Base-by-base conservation (phyloP, 2,113 vertebrate genomes). In the Riparia riparia region DNA sequence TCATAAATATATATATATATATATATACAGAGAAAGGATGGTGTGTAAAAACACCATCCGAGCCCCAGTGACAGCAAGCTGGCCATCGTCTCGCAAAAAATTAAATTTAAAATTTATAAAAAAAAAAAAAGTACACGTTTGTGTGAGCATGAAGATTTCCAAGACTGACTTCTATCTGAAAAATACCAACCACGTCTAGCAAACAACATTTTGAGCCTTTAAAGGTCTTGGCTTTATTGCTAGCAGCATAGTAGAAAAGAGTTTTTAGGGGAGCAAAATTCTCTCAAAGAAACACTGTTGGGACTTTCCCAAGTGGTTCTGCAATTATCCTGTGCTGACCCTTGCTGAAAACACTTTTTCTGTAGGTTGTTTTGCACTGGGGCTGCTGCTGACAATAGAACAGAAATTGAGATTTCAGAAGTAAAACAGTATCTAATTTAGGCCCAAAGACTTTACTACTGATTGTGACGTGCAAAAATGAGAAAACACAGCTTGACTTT, bases 401-500 rank as follows among this genome's bases (percentile, higher is more conserved):
- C 25, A 69, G 72, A 71, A 94, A 90, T 11, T 32, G 58, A 78
- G 32, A 18, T 37, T 95, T 68, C 80, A 83, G 47, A 64, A 86
- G 45, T 56, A 71, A 93, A 95, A 82, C 39, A 63, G 41, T 32
- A 83, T 34, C 78, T 88, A 82, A 83, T 89, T 93, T 76, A 94
- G 60, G 34, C 80, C 53, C 47, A 21, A 74, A 93, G 90, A 91
- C 77, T 84, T 74, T 57, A 65, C 51, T 77, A 53, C 31, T 58
- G 18, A 56, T 78, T 74, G 72, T 49, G 50, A 83, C 61, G 49
- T 74, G 45, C 74, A 84, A 90, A 92, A 93, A 93, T 74, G 89
- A 94, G 92, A 92, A 90, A 86, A 71, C 77, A 68, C 80, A 94
- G 85, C 82, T 94, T 92, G 86, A 90, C 71, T 89, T 90, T 42